Conservation (phyloP, 2,113 vertebrate genomes). For the Tachysurus fulvidraco region DNA sequence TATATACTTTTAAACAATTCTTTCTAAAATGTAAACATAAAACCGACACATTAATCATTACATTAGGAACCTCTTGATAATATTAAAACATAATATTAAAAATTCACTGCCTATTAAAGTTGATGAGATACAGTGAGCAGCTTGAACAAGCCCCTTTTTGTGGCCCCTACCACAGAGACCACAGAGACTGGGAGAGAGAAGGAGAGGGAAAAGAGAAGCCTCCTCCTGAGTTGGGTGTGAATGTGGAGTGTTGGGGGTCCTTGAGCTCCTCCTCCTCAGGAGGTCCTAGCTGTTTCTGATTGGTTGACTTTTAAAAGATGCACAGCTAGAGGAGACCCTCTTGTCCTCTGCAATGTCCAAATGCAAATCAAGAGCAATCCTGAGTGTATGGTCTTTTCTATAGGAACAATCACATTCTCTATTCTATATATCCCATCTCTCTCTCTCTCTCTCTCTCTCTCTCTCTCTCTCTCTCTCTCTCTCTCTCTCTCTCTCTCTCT, state of each 20-base stretch:
- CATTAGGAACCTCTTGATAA: neutral
- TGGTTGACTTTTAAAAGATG: constrained; percentile 55
- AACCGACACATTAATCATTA: neutral
- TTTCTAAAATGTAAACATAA: constrained; percentile 2
- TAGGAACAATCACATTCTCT: constrained; percentile 25
- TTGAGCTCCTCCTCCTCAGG: constrained; percentile 43
- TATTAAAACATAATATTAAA: neutral
- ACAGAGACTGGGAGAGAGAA: neutral
- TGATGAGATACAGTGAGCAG: constrained; percentile 13
- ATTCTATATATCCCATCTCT: too few relatives aligned
- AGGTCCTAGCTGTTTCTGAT: constrained; percentile 42
- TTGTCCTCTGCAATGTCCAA: constrained; percentile 39
- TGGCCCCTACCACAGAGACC: neutral
- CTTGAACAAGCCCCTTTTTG: neutral
- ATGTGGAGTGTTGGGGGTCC: constrained; percentile 23
- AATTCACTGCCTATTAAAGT: constrained; percentile 2
- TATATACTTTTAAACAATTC: neutral
- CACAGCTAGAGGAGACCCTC: constrained; percentile 28
- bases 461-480: too few relatives aligned
- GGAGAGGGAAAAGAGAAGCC: neutral
- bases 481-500: too few relatives aligned
- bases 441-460: too few relatives aligned
- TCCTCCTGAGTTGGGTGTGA: constrained; percentile 29
- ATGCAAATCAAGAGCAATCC: constrained; percentile 48
- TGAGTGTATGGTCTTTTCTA: constrained; percentile 30